These are phyloP conservation scores for Synergus gifuensis DNA, from an alignment of 2,888 invertebrate genomes.

Conservation along the genomic window DNA sequence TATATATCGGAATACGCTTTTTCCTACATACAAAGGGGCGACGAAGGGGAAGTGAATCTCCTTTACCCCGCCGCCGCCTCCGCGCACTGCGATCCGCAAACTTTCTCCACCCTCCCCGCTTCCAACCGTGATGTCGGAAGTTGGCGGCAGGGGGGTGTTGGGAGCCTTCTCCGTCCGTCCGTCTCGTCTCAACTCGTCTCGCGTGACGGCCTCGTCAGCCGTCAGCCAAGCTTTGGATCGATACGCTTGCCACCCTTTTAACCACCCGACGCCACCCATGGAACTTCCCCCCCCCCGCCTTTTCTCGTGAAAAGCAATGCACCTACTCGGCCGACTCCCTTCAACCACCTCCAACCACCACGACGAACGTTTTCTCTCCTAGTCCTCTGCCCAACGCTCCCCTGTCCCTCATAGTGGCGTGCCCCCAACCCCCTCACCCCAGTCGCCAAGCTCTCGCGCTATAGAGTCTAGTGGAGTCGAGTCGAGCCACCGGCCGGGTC, in stretches of 20 bases:
- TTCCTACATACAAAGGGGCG: constrained; percentile 10
- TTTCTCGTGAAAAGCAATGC: constrained; percentile 74
- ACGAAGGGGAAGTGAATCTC: constrained; percentile 7
- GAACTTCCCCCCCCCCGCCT: constrained; percentile 56
- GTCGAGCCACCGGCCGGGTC: constrained; percentile 78
- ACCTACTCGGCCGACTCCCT: constrained; percentile 67
- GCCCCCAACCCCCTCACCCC: constrained; percentile 28
- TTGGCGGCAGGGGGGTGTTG: constrained; percentile 53
- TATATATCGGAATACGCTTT: constrained; percentile 16
- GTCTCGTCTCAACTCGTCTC: constrained; percentile 77
- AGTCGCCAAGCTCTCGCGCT: constrained; percentile 47
- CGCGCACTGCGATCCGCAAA: constrained; percentile 28
- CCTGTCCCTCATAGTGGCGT: constrained; percentile 38
- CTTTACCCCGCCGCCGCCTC: constrained; percentile 36
- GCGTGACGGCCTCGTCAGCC: constrained; percentile 78
- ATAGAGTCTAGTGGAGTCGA: constrained; percentile 57
- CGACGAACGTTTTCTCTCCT: constrained; percentile 44
- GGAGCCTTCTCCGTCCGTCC: constrained; percentile 68
- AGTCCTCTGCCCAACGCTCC: constrained; percentile 42
- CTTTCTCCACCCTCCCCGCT: constrained; percentile 47
- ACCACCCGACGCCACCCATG: constrained; percentile 43
- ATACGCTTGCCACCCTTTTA: constrained; percentile 75
- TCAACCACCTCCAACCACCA: constrained; percentile 52
- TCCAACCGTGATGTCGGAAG: constrained; percentile 53
- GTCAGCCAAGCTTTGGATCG: constrained; percentile 77